phyloP scores from a whole-genome alignment of 2,888 invertebrate species.

The Saturnia japonica region DNA sequence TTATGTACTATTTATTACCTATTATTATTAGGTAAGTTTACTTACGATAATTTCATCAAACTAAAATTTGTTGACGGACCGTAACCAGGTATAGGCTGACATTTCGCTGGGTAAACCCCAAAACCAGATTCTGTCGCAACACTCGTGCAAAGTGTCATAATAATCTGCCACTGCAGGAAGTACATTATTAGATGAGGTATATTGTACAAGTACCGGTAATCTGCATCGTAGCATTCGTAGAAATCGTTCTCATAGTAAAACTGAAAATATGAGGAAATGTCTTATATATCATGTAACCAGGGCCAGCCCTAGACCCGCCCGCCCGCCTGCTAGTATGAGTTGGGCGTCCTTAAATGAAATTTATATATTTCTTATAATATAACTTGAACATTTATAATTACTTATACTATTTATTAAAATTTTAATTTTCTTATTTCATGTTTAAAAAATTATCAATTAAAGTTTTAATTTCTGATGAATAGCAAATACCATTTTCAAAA shows the following conservation, averaged over 20 bases:
- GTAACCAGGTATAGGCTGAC: slow-evolving; percentile 85
- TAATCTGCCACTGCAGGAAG: slow-evolving; percentile 88
- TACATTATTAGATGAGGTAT: slow-evolving; percentile 89
- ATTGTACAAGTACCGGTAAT: slow-evolving; percentile 88
- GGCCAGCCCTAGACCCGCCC: too few species aligned
- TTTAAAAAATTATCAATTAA: too few species aligned
- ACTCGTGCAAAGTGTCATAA: slow-evolving; percentile 90
- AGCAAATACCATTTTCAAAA: too few species aligned
- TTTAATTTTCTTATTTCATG: too few species aligned
- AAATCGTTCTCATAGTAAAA: slow-evolving; percentile 86
- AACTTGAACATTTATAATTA: too few species aligned
- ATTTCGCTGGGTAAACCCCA: slow-evolving; percentile 90
- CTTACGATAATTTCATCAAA: slow-evolving; percentile 55
- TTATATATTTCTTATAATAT: too few species aligned
- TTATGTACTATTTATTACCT: too few species aligned
- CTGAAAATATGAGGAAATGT: slow-evolving; percentile 63
- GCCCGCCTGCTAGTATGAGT: too few species aligned
- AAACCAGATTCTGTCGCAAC: slow-evolving; percentile 91
- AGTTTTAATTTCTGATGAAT: too few species aligned
- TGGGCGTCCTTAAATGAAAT: too few species aligned
- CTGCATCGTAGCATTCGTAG: slow-evolving; percentile 80
- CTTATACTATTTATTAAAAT: too few species aligned
- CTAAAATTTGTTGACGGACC: slow-evolving; percentile 86
- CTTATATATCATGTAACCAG: neutral
- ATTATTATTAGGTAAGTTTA: neutral